Percentiles rank a stretch among this genome's conserved stretches.
phyloP scores from a whole-genome alignment of 1,140 invertebrate genomes.

The Platyscapa corneri region DNA sequence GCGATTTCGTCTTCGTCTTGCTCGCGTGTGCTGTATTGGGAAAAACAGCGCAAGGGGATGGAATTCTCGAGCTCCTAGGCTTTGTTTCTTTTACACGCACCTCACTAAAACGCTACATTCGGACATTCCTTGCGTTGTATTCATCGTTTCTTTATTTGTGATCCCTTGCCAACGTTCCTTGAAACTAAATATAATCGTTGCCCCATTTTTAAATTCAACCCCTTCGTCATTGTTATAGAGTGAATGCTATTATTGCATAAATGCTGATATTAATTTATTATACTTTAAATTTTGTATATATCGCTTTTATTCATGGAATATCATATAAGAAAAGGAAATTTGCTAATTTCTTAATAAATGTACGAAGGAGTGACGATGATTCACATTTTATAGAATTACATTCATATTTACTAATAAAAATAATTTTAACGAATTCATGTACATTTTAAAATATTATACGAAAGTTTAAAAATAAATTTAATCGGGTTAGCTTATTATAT shows the following conservation, averaged over 20 bases:
- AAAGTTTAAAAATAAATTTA: too few relatives aligned
- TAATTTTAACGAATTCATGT: too few relatives aligned
- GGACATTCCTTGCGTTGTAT: background rate
- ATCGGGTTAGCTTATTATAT: too few relatives aligned
- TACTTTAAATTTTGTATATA: background rate
- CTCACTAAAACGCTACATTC: background rate
- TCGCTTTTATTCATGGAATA: too few relatives aligned
- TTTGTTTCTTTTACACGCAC: background rate
- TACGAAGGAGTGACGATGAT: too few relatives aligned
- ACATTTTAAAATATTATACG: too few relatives aligned
- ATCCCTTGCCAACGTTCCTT: conserved; percentile 1
- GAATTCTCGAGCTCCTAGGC: background rate
- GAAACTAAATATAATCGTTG: background rate
- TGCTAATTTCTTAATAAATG: too few relatives aligned
- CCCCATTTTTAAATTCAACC: background rate
- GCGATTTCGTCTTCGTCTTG: background rate
- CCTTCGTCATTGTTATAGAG: background rate
- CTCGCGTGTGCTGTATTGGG: background rate
- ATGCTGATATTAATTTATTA: background rate
- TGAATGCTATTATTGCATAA: background rate
- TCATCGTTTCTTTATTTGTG: background rate
- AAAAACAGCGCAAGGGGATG: background rate
- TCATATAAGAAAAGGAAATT: too few relatives aligned
- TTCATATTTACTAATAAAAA: too few relatives aligned
- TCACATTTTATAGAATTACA: too few relatives aligned